Conservation (phyloP, 2,888 invertebrate species). For the Ormyrus pomaceus region DNA sequence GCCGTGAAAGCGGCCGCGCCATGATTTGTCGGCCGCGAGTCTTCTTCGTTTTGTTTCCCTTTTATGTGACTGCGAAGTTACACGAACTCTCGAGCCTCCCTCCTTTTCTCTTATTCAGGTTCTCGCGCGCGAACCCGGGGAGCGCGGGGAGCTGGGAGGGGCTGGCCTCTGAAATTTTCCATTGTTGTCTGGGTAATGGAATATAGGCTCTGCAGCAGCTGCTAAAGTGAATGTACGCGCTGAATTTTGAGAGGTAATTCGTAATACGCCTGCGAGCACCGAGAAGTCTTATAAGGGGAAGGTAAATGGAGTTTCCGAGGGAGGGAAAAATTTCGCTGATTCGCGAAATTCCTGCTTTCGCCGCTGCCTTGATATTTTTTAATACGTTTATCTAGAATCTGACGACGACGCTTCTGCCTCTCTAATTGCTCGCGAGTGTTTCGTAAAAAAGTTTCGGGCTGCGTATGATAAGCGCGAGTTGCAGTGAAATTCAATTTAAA, state of each 20-base stretch:
- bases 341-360: background rate
- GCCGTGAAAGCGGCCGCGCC: background rate
- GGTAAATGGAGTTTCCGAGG: background rate
- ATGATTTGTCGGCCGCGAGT: slow-evolving; percentile 21
- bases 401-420: background rate
- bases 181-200: slow-evolving; percentile 13
- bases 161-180: slow-evolving; percentile 12
- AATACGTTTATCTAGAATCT: background rate
- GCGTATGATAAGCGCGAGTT: no score
- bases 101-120: background rate
- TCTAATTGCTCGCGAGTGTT: no score
- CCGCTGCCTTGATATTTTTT: background rate
- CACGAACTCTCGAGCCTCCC: background rate
- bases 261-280: background rate
- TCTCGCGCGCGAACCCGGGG: background rate
- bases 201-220: background rate
- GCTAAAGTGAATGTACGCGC: no score
- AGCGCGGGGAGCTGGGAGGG: background rate
- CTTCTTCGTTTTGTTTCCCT: background rate
- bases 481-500: background rate
- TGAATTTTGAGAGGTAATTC: no score
- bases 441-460: no score
- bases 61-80: background rate
- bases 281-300: background rate
- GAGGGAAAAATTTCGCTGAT: slow-evolving; percentile 5